Conservation (phyloP, 2,113 vertebrate species). For the Indicator indicator region DNA sequence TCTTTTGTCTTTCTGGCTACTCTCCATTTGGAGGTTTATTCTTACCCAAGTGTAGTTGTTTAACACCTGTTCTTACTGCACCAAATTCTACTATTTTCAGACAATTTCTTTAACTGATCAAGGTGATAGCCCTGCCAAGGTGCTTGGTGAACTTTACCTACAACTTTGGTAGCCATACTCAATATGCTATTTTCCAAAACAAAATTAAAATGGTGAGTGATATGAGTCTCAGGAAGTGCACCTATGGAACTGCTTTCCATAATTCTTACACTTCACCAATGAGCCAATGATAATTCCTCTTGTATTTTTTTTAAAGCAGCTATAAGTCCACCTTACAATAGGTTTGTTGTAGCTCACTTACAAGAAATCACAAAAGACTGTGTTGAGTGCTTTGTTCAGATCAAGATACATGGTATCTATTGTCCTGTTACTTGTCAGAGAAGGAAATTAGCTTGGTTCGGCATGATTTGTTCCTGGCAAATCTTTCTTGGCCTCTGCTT, state of each 20-base stretch:
- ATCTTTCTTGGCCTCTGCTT: conserved; percentile 44
- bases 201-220: neutral
- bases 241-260: neutral
- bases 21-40: neutral
- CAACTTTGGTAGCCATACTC: neutral
- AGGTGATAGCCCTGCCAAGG: neutral
- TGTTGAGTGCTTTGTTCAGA: neutral
- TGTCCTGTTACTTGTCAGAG: conserved; percentile 33
- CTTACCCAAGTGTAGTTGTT: neutral
- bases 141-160: neutral
- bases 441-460: conserved; percentile 8
- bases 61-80: neutral
- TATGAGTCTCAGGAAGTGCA: neutral
- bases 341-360: neutral
- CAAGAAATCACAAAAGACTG: neutral
- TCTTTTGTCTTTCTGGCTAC: neutral
- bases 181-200: neutral
- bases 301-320: neutral
- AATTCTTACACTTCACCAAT: neutral
- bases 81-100: neutral
- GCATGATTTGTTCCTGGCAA: conserved; percentile 51
- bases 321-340: neutral
- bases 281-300: neutral
- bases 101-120: neutral
- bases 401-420: conserved; percentile 28